Evolutionary conservation across 2,113 vertebrate genomes (phyloP).

Genomic region (Melanerpes aurifrons): DNA sequence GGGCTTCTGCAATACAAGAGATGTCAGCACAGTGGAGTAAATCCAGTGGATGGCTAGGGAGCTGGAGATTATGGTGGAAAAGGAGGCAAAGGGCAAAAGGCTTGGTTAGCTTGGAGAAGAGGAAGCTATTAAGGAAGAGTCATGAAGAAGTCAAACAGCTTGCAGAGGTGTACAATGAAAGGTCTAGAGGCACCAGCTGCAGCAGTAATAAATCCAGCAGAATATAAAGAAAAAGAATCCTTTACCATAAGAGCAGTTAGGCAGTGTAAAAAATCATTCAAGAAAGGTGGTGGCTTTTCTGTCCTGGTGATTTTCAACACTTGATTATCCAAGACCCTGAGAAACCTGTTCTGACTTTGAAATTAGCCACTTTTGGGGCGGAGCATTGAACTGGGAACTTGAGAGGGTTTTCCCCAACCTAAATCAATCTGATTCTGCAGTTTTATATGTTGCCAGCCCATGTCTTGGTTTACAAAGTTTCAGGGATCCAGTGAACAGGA

Average conservation of each 20-base stretch:
- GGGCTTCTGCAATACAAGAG: not conserved
- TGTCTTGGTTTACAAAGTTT: not conserved
- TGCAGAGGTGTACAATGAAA: not conserved
- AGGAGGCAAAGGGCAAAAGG: not conserved
- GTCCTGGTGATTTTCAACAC: not conserved
- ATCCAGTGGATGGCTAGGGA: not conserved
- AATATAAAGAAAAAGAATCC: not conserved
- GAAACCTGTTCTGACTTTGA: not conserved
- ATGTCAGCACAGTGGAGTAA: not conserved
- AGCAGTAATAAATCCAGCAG: not conserved
- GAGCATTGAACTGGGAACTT: not conserved
- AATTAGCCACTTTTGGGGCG: not conserved
- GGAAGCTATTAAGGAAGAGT: not conserved
- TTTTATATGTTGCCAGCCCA: not conserved
- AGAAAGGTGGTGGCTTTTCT: not conserved
- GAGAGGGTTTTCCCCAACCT: not conserved
- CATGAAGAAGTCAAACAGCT: not conserved
- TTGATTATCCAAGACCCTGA: not conserved
- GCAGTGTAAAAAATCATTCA: not conserved
- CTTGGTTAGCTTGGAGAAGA: not conserved
- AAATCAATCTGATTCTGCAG: not conserved
- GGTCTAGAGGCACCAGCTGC: slow-evolving; percentile 12
- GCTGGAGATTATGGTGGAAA: not conserved
- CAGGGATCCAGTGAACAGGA: not conserved
- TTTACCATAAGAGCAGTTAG: not conserved